phyloP scores from a whole-genome alignment of 64 coral and sea anemone species.

The Actinia tenebrosa region DNA sequence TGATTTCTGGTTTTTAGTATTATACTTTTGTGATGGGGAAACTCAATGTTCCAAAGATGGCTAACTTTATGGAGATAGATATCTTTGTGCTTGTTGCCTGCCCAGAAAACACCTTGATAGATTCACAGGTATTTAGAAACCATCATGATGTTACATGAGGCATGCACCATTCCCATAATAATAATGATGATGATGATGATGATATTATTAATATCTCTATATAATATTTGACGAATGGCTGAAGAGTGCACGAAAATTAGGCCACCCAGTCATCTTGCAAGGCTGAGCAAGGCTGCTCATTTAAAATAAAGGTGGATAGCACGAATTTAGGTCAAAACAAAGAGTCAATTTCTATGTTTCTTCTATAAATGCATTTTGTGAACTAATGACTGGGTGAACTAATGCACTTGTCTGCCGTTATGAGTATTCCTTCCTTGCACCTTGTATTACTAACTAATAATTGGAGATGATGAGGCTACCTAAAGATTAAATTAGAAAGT shows the following conservation, averaged over 20 bases:
- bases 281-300: no score
- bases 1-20: conserved; percentile 17
- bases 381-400: neutral
- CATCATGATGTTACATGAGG: neutral
- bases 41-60: conserved; percentile 88
- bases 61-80: conserved; percentile 98
- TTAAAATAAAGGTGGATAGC: no score
- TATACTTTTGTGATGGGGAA: conserved; percentile 94
- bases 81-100: conserved; percentile 93
- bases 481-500: no score
- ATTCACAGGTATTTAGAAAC: conserved; percentile 60
- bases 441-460: no score
- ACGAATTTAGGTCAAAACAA: no score
- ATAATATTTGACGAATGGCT: no score
- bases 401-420: neutral
- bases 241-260: no score
- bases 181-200: no score
- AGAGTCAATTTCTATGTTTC: no score
- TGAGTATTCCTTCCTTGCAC: neutral
- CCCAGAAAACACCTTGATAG: conserved; percentile 91
- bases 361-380: neutral
- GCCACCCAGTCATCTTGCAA: no score
- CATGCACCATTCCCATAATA: neutral
- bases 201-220: no score
- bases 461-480: no score